These are phyloP conservation scores for Corydoras maculifer DNA, from an alignment of 2,113 vertebrate genomes.

Conservation along the genomic window DNA sequence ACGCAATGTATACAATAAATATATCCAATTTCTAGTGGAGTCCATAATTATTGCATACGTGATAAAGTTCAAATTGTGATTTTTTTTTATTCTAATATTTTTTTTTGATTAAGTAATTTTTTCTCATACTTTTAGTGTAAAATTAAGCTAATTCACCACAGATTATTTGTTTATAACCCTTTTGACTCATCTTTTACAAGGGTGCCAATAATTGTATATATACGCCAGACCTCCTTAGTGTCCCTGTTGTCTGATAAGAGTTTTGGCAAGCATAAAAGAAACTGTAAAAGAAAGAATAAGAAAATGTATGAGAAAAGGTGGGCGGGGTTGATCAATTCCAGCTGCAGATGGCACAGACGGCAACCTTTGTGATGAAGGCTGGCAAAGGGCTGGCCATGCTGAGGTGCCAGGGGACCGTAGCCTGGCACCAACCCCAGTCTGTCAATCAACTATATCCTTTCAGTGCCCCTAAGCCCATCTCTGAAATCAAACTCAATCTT, in stretches of 20 bases:
- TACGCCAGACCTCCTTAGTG: neutral
- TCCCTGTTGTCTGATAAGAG: neutral
- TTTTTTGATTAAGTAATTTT: no score
- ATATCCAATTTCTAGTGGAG: no score
- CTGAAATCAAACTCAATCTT: slow-evolving; percentile 38
- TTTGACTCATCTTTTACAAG: no score
- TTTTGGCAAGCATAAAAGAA: neutral
- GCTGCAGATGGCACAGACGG: slow-evolving; percentile 40
- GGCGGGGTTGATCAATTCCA: slow-evolving; percentile 24
- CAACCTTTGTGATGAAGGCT: slow-evolving; percentile 37
- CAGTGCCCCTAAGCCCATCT: slow-evolving; percentile 24
- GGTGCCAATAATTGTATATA: neutral
- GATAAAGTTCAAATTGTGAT: no score
- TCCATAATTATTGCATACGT: no score
- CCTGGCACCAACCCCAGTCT: slow-evolving; percentile 41
- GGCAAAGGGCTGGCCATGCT: slow-evolving; percentile 34
- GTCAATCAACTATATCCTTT: slow-evolving; percentile 36
- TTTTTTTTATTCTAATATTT: no score
- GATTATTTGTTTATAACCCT: no score
- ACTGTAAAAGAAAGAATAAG: neutral
- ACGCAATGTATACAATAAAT: no score
- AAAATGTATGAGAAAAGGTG: slow-evolving; percentile 8
- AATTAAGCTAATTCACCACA: no score
- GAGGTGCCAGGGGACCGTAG: slow-evolving; percentile 37
- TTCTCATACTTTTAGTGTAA: no score